These are phyloP conservation scores for Suillia variegata DNA, from an alignment of 2,888 invertebrate species.

Conservation along the genomic window DNA sequence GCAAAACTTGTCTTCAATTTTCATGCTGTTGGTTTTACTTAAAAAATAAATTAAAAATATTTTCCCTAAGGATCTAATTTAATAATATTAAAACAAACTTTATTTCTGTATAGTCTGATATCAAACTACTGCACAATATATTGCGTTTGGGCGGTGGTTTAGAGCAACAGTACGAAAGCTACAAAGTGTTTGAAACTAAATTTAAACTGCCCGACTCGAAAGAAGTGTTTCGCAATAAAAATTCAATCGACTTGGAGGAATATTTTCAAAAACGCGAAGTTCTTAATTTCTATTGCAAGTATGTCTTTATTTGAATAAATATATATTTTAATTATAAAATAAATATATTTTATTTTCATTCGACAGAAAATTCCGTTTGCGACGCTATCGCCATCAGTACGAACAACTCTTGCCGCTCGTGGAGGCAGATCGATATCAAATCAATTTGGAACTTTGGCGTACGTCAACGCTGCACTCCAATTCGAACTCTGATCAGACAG, in stretches of 20 bases:
- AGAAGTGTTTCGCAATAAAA: conserved; percentile 45
- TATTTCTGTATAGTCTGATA: conserved; percentile 44
- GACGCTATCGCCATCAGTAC: conserved; percentile 58
- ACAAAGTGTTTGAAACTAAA: conserved; percentile 48
- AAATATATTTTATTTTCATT: conserved; percentile 4
- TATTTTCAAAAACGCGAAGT: conserved; percentile 58
- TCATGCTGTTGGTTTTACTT: no score
- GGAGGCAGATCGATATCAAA: conserved; percentile 42
- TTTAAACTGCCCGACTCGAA: conserved; percentile 51
- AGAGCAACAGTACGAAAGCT: conserved; percentile 43
- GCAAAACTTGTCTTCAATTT: no score
- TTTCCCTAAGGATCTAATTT: background rate
- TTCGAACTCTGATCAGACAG: no score
- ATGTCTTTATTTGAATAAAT: conserved; percentile 24
- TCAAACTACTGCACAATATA: conserved; percentile 53
- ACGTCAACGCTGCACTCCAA: conserved; percentile 18
- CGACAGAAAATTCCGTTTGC: conserved; percentile 53
- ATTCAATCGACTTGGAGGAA: conserved; percentile 54
- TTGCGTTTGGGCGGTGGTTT: conserved; percentile 53
- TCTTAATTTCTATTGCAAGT: conserved; percentile 57
- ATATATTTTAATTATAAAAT: background rate
- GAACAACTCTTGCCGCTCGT: conserved; percentile 53
- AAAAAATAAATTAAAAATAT: background rate
- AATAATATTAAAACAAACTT: background rate
- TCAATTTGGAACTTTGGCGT: conserved; percentile 48